Conservation (phyloP, 2,797 vertebrate species). For the Gallinago nigripennis region DNA sequence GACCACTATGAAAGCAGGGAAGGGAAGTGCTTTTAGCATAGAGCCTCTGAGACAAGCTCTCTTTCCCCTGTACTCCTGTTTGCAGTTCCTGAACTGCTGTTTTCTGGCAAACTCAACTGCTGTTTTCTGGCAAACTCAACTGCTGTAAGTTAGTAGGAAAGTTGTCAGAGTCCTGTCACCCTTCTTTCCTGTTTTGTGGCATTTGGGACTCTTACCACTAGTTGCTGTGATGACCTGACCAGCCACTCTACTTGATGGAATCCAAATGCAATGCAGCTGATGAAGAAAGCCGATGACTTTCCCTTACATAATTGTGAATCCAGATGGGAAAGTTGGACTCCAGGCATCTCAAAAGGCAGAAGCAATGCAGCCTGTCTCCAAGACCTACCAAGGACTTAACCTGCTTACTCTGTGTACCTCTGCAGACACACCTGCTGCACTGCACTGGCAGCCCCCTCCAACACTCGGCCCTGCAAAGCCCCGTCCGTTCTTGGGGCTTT, state of each 20-base stretch:
- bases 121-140: neutral
- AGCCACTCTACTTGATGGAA: neutral
- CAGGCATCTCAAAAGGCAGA: neutral
- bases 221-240: neutral
- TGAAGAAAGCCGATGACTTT: neutral
- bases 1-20: neutral
- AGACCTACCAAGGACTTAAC: neutral
- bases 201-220: neutral
- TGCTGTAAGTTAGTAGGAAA: neutral
- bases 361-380: neutral
- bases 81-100: neutral
- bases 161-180: neutral
- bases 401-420: neutral
- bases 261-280: neutral
- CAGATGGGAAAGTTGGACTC: neutral
- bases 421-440: neutral
- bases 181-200: neutral
- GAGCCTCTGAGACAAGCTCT: neutral
- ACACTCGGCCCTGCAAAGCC: rapidly evolving
- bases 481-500: neutral
- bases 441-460: neutral
- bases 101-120: neutral
- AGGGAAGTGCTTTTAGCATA: neutral
- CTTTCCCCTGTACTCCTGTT: neutral
- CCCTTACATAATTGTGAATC: neutral